Conservation (phyloP, 1,140 invertebrate species). For the Drosophila hydei region DNA sequence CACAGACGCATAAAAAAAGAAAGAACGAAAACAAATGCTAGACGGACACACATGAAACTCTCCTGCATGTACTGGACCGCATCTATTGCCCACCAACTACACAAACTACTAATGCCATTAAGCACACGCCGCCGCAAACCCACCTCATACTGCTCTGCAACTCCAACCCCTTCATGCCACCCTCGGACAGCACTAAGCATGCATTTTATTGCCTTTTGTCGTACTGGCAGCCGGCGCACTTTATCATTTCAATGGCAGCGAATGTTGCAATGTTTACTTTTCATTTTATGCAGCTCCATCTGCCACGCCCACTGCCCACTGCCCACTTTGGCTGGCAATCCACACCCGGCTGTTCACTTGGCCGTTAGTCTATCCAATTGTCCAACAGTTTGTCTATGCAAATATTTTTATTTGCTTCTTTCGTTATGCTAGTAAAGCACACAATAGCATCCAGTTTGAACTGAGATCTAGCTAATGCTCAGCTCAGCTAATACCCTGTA, state of each 20-base stretch:
- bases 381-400: conserved; percentile 72
- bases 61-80: conserved; percentile 48
- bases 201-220: conserved; percentile 81
- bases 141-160: too few species aligned
- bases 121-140: conserved; percentile 22
- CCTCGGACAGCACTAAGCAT: conserved; percentile 64
- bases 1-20: conserved; percentile 38
- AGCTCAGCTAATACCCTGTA: conserved; percentile 14
- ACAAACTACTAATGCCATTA: conserved; percentile 64
- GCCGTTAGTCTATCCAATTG: conserved; percentile 62
- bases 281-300: conserved; percentile 54
- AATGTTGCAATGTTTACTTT: conserved; percentile 75
- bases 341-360: conserved; percentile 59
- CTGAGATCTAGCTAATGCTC: neutral
- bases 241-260: conserved; percentile 79
- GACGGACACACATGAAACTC: conserved; percentile 51
- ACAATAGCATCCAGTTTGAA: neutral
- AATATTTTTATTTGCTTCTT: conserved; percentile 78
- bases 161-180: neutral
- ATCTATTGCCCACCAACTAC: conserved; percentile 17
- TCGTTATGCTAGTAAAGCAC: conserved; percentile 52
- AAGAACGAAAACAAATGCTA: conserved; percentile 17
- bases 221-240: conserved; percentile 53
- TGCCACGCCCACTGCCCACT: neutral
- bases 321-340: conserved; percentile 21